Conservation (phyloP, 2,113 vertebrate species). For the Macquaria ambigua region DNA sequence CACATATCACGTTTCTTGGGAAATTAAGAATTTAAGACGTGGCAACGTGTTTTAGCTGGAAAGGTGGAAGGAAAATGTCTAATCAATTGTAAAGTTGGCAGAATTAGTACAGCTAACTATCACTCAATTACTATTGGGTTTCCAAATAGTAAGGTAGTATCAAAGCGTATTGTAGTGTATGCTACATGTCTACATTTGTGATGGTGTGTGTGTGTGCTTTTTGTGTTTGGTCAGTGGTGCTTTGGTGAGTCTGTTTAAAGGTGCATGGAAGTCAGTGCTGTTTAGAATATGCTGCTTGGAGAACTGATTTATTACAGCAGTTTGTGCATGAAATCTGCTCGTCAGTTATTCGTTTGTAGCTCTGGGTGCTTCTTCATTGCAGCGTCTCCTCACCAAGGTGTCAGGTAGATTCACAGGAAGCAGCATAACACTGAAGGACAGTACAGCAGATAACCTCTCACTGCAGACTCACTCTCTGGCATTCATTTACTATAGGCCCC, state of each 20-base stretch:
- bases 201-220: background rate
- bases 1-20: background rate
- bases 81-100: background rate
- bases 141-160: background rate
- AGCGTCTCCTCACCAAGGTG: slow-evolving; percentile 49
- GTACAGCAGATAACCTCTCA: slow-evolving; percentile 66
- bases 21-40: background rate
- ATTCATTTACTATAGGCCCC: slow-evolving; percentile 48
- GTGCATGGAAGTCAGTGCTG: background rate
- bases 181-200: background rate
- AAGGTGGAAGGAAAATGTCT: slow-evolving; percentile 9
- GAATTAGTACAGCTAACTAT: slow-evolving; percentile 12
- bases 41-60: slow-evolving; percentile 31
- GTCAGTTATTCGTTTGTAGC: slow-evolving; percentile 67
- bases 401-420: slow-evolving; percentile 54
- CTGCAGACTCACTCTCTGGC: slow-evolving; percentile 39
- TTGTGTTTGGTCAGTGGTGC: background rate
- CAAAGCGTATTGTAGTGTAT: background rate
- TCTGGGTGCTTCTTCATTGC: slow-evolving; percentile 41
- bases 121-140: background rate
- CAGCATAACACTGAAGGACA: slow-evolving; percentile 58
- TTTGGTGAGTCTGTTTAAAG: background rate
- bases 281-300: slow-evolving; percentile 25
- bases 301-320: slow-evolving; percentile 46
- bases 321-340: slow-evolving; percentile 58